Evolutionary conservation across 2,888 invertebrate species (phyloP).

Genomic region (Resseliella maxima): DNA sequence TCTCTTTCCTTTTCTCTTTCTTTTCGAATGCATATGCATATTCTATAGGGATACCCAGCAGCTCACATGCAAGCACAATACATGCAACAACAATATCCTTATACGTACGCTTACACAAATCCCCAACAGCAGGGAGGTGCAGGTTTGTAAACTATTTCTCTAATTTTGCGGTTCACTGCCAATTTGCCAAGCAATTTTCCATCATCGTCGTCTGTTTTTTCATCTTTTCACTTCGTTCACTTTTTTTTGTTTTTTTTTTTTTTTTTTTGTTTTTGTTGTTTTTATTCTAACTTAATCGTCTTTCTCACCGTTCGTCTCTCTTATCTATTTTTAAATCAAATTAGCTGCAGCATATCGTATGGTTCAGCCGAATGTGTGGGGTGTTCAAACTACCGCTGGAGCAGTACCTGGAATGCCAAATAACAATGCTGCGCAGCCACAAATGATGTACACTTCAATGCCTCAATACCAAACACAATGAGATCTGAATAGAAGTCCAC

Average conservation of each 20-base stretch:
- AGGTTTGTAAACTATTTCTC: conserved; percentile 68
- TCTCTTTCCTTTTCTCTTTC: too few species aligned
- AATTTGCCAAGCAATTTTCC: conserved; percentile 15
- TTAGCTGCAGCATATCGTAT: conserved; percentile 72
- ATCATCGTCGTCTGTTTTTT: not conserved
- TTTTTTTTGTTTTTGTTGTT: conserved; percentile 18
- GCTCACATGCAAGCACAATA: conserved; percentile 81
- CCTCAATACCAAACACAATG: conserved; percentile 90
- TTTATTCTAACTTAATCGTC: not conserved
- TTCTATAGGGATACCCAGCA: conserved; percentile 74
- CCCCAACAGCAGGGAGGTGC: conserved; percentile 72
- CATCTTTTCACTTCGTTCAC: not conserved
- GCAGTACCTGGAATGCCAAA: conserved; percentile 70
- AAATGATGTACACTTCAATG: conserved; percentile 77
- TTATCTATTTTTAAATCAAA: conserved; percentile 57
- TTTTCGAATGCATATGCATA: not conserved
- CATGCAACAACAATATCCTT: conserved; percentile 77
- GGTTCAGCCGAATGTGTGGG: conserved; percentile 72
- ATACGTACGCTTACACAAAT: conserved; percentile 76
- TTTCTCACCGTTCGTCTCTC: not conserved
- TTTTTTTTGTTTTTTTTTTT: conserved; percentile 53
- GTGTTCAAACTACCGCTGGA: conserved; percentile 65
- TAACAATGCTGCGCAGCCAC: conserved; percentile 71
- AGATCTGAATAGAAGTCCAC: conserved; percentile 61
- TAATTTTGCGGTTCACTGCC: conserved; percentile 11